phyloP scores from a whole-genome alignment of 1,140 invertebrate species.

The Bombus confusus region DNA sequence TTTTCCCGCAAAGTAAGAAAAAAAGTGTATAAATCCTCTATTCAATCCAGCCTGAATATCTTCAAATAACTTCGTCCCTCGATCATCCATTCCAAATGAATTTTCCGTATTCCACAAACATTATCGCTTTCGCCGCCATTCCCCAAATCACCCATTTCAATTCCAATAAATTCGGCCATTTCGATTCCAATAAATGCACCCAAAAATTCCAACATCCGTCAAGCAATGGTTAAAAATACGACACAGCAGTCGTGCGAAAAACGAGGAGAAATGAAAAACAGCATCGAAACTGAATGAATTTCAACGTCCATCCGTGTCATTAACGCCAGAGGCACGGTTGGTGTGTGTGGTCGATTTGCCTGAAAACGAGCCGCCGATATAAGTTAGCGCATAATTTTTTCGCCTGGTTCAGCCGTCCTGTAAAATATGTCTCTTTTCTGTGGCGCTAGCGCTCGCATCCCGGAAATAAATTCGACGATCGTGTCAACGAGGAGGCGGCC shows the following conservation, averaged over 20 bases:
- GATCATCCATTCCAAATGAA: neutral
- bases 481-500: neutral
- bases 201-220: neutral
- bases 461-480: conserved; percentile 28
- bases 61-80: neutral
- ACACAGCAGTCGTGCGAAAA: neutral
- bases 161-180: neutral
- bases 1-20: neutral
- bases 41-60: neutral
- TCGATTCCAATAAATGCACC: neutral
- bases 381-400: neutral
- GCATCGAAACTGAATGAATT: neutral
- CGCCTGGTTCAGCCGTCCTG: neutral
- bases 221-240: neutral
- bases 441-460: neutral
- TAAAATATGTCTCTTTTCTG: neutral
- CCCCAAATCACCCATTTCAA: neutral
- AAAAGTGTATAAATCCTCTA: neutral
- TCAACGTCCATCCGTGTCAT: neutral
- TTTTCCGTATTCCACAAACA: neutral
- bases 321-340: neutral
- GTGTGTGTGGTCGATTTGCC: neutral
- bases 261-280: neutral
- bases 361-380: neutral
- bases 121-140: neutral